These are phyloP conservation scores for Daboia siamensis DNA, from an alignment of 2,113 vertebrate genomes.

Conservation along the genomic window DNA sequence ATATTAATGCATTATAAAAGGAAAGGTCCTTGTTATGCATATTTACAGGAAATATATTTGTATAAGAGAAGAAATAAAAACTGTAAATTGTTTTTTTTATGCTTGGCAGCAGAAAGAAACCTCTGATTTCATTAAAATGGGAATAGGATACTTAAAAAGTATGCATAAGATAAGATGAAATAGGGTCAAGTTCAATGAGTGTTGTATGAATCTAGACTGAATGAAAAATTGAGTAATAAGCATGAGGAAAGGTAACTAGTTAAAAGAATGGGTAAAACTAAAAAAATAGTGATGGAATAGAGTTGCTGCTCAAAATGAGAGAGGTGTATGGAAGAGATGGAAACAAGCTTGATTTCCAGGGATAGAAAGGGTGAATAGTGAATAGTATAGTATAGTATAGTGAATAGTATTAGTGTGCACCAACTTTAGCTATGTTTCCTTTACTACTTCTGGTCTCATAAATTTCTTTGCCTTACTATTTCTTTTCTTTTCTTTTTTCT, in stretches of 20 bases:
- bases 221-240: background rate
- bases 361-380: background rate
- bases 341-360: background rate
- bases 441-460: background rate
- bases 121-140: background rate
- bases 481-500: background rate
- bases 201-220: background rate
- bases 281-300: background rate
- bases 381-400: background rate
- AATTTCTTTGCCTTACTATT: background rate
- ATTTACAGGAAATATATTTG: background rate
- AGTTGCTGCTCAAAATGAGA: background rate
- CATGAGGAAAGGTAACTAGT: background rate
- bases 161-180: background rate
- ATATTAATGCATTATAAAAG: slow-evolving; percentile 2
- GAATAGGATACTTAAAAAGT: background rate
- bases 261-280: background rate
- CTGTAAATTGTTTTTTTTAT: background rate
- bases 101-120: background rate
- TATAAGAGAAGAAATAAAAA: background rate
- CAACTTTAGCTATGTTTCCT: background rate
- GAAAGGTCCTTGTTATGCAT: background rate
- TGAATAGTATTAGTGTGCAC: background rate
- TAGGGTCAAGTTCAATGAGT: background rate
- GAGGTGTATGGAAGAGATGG: background rate